phyloP scores from a whole-genome alignment of 1,140 invertebrate species.

The Bombus pyrosoma region DNA sequence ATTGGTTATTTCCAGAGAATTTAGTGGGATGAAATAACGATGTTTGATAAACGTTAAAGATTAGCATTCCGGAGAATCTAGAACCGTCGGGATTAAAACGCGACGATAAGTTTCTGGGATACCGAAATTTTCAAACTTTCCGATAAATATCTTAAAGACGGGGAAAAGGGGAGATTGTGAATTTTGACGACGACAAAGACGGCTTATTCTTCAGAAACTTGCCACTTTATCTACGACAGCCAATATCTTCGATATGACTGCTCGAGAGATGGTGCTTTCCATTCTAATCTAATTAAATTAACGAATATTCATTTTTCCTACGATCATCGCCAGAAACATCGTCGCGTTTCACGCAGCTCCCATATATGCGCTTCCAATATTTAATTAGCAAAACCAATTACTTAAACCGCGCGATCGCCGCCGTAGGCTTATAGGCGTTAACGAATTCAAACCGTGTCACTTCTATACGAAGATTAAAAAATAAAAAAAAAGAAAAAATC shows the following conservation, averaged over 20 bases:
- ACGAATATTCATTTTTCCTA: background rate
- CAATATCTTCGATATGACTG: background rate
- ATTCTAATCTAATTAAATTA: too few species aligned
- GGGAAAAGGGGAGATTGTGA: accelerated
- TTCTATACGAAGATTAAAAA: background rate
- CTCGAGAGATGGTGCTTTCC: too few species aligned
- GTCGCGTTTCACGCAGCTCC: background rate
- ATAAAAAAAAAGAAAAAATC: background rate
- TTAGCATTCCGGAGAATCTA: background rate
- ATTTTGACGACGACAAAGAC: background rate
- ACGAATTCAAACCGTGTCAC: background rate
- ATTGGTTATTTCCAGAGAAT: background rate
- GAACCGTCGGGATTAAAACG: background rate
- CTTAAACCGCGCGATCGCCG: background rate
- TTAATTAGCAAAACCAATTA: conserved; percentile 1
- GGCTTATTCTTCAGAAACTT: background rate
- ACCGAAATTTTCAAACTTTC: background rate
- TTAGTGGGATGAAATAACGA: background rate
- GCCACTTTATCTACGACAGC: background rate
- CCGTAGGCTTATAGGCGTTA: background rate
- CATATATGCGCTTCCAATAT: background rate
- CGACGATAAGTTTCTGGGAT: background rate
- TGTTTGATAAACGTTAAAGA: background rate
- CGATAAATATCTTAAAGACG: background rate
- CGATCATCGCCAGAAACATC: background rate